Conservation (phyloP, 2,797 vertebrate genomes). For the Gobionotothen gibberifrons region DNA sequence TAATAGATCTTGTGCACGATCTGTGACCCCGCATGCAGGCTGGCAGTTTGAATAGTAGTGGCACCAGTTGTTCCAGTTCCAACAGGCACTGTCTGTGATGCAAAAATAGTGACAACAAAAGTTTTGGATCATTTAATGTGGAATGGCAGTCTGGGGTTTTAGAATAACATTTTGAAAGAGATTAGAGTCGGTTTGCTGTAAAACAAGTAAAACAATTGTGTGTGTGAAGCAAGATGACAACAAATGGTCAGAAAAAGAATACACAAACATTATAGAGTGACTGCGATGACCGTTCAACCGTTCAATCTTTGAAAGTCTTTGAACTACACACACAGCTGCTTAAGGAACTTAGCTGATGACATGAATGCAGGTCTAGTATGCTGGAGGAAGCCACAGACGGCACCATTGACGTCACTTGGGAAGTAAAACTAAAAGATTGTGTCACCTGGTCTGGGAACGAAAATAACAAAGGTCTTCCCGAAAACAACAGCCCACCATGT, state of each 20-base stretch:
- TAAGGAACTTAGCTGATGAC: not conserved
- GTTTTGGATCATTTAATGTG: not conserved
- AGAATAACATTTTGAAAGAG: not conserved
- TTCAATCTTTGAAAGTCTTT: not conserved
- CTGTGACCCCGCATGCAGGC: not conserved
- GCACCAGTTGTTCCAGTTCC: no score
- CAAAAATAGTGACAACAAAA: no score
- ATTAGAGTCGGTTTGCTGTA: not conserved
- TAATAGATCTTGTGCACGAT: not conserved
- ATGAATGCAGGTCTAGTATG: not conserved
- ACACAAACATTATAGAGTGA: not conserved
- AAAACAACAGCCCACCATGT: not conserved
- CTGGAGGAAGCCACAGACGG: slow-evolving; percentile 4
- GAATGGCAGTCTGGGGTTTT: not conserved
- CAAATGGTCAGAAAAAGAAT: not conserved
- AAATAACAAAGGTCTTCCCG: not conserved
- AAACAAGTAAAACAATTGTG: not conserved
- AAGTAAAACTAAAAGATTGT: slow-evolving; percentile 30
- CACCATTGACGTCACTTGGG: slow-evolving; percentile 16
- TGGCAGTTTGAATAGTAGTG: no score
- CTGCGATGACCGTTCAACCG: not conserved
- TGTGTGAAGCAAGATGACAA: slow-evolving; percentile 1
- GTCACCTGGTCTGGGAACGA: slow-evolving; percentile 6
- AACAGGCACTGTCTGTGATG: no score
- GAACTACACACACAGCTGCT: not conserved